Conservation (phyloP, 2,888 invertebrate species). For the Acholoe squamosa region DNA sequence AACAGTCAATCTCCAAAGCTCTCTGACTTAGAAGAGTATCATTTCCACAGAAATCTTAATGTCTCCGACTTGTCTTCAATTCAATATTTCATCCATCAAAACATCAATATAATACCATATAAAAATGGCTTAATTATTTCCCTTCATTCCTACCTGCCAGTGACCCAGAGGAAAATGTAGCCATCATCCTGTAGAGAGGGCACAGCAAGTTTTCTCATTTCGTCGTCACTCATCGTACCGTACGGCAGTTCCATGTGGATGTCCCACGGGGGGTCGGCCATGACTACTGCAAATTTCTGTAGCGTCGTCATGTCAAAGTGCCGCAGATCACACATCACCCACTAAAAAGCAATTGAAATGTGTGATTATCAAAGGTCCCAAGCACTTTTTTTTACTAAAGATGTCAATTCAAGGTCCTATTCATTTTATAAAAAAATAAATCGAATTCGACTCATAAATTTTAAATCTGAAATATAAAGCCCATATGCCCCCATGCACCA, state of each 20-base stretch:
- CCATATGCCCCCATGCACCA: no score
- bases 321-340: constrained; percentile 98
- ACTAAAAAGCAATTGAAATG: constrained; percentile 87
- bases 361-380: constrained; percentile 81
- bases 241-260: constrained; percentile 99
- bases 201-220: constrained; percentile 97
- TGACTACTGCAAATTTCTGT: constrained; percentile 98
- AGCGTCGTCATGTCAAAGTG: constrained; percentile 94
- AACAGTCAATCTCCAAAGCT: no score
- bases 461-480: no score
- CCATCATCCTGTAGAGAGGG: constrained; percentile 98
- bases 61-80: constrained; percentile 18
- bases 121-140: not conserved
- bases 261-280: constrained; percentile 99
- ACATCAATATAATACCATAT: no score
- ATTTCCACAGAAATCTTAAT: constrained; percentile 38
- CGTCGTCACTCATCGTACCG: constrained; percentile 99
- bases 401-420: no score
- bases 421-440: no score
- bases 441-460: no score
- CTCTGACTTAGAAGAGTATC: no score
- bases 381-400: no score
- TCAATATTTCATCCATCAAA: no score
- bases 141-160: constrained; percentile 89
- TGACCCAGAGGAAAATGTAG: constrained; percentile 98